Evolutionary conservation across 2,113 vertebrate species (phyloP).

Genomic region (Labeo rohita): DNA sequence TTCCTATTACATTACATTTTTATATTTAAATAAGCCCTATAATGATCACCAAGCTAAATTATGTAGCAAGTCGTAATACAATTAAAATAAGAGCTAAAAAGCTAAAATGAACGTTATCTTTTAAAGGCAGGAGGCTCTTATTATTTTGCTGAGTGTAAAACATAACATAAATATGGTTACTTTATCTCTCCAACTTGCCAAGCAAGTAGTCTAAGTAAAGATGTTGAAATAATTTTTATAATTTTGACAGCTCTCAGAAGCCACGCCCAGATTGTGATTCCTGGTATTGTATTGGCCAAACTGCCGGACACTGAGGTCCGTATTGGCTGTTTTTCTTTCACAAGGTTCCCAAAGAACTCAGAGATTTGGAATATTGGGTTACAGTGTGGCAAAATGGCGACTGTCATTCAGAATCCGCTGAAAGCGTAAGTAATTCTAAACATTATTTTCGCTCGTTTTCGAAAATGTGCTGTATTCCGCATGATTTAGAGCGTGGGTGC

Average conservation of each 20-base stretch:
- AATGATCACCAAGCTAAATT: neutral
- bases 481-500: conserved; percentile 11
- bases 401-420: conserved; percentile 99
- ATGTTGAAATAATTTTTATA: conserved; percentile 59
- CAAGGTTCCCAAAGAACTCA: conserved; percentile 77
- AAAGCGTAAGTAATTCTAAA: conserved; percentile 90
- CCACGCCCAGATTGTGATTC: conserved; percentile 77
- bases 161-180: neutral
- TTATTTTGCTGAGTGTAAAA: neutral
- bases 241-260: conserved; percentile 88
- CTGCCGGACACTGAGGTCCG: conserved; percentile 75
- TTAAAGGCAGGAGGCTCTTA: neutral
- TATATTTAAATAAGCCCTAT: neutral
- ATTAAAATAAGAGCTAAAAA: neutral
- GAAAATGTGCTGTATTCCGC: neutral
- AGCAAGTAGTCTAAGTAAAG: conserved; percentile 54
- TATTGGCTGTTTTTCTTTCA: conserved; percentile 84
- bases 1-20: neutral
- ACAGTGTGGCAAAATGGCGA: conserved; percentile 99
- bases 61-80: neutral
- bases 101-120: neutral
- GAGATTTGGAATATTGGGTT: conserved; percentile 97
- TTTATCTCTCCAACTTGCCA: neutral
- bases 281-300: conserved; percentile 78
- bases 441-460: conserved; percentile 32